Evolutionary conservation across 2,797 vertebrate genomes (phyloP), one percentile per base, ranked within the genome.

Genomic region (Brotula barbata): DNA sequence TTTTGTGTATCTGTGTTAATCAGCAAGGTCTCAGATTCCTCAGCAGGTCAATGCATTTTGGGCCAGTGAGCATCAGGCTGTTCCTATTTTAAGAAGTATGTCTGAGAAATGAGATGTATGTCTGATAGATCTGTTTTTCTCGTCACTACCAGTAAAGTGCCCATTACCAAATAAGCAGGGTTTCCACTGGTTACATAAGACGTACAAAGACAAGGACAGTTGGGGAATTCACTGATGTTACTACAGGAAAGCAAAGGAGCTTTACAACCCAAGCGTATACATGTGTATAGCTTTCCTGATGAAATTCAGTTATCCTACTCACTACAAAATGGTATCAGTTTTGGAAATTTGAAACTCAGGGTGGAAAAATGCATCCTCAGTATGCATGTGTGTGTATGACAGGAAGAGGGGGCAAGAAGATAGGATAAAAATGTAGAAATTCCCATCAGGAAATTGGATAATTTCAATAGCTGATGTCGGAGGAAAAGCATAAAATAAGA

Each of bases 1-100:
- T 40, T 74, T 59, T 55, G 31, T 55, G 7, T 48, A 20, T 47
- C 44, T 54, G 23, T 78, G 22, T 63, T 0, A 61, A 41, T 74
- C 43, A 54, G 53, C 36, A 48, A 1, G 8, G 33, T 71, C 56
- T 83, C 55, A 16, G 25, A 70, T 84, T 77, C 64, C 72, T 75
- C 51, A 39, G 58, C 62, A 59, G 51, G 67, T 73, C 51, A 56
- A 84, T 82, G 58, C 40, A 19, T 21, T 16, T 15, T 56, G 52
- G 64, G 58, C 54, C 51, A 45, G 40, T 11, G 41, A 64, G 71
- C 68, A 58, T 77, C 50, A 47, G 62, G n/a, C 50, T 58, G 66
- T 37, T 69, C 46, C 71, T 77, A 71, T 87, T 86, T 82, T 45
- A 75, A 77, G 77, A 58, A 3, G 19, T 25, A 48, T 52, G 57